phyloP scores from a whole-genome alignment of 2,113 vertebrate genomes.

The Antechinus flavipes region DNA sequence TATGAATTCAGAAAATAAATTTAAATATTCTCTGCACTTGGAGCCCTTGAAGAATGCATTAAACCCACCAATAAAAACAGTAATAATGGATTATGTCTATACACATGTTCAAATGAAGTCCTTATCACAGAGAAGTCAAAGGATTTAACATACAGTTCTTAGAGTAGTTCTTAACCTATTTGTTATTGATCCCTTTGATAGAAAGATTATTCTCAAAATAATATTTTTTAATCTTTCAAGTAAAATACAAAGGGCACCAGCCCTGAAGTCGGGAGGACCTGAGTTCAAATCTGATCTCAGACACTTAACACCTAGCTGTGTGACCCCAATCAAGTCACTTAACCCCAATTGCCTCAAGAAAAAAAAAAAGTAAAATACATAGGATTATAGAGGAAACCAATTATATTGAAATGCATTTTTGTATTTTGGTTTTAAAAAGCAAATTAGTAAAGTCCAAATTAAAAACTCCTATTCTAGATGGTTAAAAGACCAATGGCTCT shows the following conservation, averaged over 20 bases:
- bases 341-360: too few relatives aligned
- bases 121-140: background rate
- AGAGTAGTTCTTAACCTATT: background rate
- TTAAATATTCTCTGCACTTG: background rate
- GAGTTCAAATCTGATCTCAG: too few relatives aligned
- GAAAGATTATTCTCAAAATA: background rate
- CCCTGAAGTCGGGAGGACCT: too few relatives aligned
- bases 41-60: background rate
- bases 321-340: too few relatives aligned
- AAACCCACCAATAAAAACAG: background rate
- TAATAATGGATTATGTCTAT: background rate
- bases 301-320: too few relatives aligned
- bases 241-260: background rate
- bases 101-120: background rate
- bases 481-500: background rate
- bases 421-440: background rate
- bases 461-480: background rate
- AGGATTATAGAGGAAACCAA: background rate
- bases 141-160: background rate
- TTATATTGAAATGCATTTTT: background rate
- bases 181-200: background rate
- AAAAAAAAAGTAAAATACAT: background rate
- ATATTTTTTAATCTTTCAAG: background rate
- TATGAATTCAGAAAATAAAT: background rate
- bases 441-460: background rate